These are phyloP conservation scores for Elephantulus edwardii DNA, from an alignment of 2,113 vertebrate genomes.

Conservation along the genomic window DNA sequence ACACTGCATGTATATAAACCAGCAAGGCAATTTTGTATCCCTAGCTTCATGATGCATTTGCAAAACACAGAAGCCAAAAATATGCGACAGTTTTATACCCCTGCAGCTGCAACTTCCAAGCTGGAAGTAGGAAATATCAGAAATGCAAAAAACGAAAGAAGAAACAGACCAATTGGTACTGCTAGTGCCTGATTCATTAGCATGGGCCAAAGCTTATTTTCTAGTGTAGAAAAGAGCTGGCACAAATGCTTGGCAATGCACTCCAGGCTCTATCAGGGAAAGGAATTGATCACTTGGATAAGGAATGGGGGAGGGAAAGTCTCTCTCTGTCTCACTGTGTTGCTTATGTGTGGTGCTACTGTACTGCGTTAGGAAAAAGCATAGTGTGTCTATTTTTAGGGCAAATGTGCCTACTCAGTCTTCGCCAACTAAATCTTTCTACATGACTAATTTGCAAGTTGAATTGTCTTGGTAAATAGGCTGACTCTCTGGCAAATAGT, in stretches of 20 bases:
- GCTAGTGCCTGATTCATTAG: conserved; percentile 58
- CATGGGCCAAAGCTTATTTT: conserved; percentile 37
- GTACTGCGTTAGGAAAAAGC: conserved; percentile 55
- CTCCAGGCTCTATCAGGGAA: not conserved
- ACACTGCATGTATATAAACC: not conserved
- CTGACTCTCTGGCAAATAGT: conserved; percentile 81
- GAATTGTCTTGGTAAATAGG: conserved; percentile 81
- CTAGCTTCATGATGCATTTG: conserved; percentile 10
- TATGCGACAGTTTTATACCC: not conserved
- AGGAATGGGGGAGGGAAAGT: not conserved
- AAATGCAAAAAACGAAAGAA: conserved; percentile 44
- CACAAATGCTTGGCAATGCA: conserved; percentile 27
- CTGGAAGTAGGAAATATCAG: conserved; percentile 62
- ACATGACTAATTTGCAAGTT: conserved; percentile 81
- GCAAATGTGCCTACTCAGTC: conserved; percentile 64
- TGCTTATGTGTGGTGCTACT: conserved; percentile 57
- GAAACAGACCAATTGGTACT: conserved; percentile 52
- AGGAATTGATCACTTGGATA: conserved; percentile 50
- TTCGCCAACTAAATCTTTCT: conserved; percentile 71
- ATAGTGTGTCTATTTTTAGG: conserved; percentile 70
- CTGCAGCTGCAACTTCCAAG: conserved; percentile 43
- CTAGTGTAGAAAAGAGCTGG: conserved; percentile 29
- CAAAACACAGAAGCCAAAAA: conserved; percentile 34
- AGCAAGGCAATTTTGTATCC: not conserved
- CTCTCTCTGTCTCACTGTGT: conserved; percentile 45